phyloP scores from a whole-genome alignment of 2,113 vertebrate species.

The Elephantulus edwardii region DNA sequence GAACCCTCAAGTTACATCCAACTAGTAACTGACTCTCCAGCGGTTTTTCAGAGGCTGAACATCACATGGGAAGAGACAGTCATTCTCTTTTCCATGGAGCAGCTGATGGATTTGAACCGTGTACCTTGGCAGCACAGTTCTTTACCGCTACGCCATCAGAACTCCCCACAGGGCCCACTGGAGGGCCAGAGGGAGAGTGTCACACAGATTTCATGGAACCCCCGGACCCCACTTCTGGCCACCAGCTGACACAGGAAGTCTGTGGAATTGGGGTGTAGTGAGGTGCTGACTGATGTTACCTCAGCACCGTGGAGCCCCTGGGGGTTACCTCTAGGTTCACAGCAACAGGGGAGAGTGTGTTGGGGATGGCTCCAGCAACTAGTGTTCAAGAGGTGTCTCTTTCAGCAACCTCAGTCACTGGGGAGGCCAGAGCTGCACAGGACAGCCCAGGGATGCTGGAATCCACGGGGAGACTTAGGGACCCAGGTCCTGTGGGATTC shows the following conservation, averaged over 20 bases:
- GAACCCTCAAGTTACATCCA: too few relatives aligned
- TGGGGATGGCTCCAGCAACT: neutral
- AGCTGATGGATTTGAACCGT: too few relatives aligned
- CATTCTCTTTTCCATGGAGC: too few relatives aligned
- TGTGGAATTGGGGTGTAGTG: neutral
- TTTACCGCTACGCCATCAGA: too few relatives aligned
- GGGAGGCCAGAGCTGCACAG: neutral
- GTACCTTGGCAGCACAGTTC: too few relatives aligned
- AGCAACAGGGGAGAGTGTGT: neutral
- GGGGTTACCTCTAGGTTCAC: neutral
- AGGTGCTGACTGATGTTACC: neutral
- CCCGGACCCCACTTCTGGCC: neutral
- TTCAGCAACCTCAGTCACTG: neutral
- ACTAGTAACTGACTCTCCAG: too few relatives aligned
- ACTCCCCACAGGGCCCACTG: fast-evolving
- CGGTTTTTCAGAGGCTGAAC: too few relatives aligned
- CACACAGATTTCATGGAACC: neutral
- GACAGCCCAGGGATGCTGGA: neutral
- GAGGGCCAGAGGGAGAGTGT: neutral
- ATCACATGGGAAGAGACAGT: too few relatives aligned
- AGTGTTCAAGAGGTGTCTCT: neutral
- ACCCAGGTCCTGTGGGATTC: neutral
- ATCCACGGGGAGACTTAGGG: neutral
- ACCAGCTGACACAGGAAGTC: neutral
- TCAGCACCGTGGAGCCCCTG: neutral